Evolutionary conservation across 2,113 vertebrate species (phyloP).

Genomic region (Chlamydotis undulata): DNA sequence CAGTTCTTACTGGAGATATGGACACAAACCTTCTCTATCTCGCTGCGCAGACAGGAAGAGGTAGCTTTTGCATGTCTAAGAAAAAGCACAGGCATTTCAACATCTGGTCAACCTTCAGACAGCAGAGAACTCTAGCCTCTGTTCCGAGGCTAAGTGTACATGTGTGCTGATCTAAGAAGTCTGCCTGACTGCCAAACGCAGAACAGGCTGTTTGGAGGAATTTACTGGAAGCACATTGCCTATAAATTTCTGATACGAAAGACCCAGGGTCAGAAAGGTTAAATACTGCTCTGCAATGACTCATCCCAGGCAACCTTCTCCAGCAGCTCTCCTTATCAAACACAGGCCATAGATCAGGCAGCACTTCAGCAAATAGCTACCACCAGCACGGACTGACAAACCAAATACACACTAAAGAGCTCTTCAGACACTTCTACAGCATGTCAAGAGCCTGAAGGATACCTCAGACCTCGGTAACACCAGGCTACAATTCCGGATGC

Average conservation of each 20-base stretch:
- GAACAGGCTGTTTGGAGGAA: constrained; percentile 5
- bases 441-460: fast-evolving
- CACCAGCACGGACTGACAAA: neutral
- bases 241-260: constrained; percentile 1
- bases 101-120: neutral
- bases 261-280: neutral
- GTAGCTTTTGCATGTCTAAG: neutral
- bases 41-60: neutral
- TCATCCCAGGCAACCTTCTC: neutral
- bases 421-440: neutral
- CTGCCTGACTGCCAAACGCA: neutral
- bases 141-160: neutral
- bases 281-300: neutral
- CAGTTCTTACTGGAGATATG: neutral
- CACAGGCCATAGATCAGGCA: neutral
- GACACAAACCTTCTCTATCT: neutral
- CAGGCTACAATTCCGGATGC: neutral
- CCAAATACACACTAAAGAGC: neutral
- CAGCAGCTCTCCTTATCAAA: neutral
- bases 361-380: neutral
- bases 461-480: neutral
- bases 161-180: neutral
- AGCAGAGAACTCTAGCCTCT: neutral
- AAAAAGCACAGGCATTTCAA: neutral
- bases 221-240: constrained; percentile 8